Evolutionary conservation across 2,888 invertebrate genomes (phyloP), one percentile per base, ranked within the genome.

Genomic region (Agrotis segetum): DNA sequence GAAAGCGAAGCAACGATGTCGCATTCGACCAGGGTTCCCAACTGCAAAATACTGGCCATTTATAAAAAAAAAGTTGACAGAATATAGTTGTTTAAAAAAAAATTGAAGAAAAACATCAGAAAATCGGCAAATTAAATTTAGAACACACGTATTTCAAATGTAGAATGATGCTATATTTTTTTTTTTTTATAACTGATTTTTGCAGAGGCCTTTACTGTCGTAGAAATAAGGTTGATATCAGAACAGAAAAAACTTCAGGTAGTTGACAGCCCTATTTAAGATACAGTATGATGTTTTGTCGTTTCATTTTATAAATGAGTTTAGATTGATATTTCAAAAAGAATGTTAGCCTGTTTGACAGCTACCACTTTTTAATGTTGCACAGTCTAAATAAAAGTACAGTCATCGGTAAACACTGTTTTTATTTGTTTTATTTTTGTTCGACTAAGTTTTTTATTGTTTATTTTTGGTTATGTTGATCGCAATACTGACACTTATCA

Each of bases 1-100:
- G 93, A 94, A 94, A 94, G 94, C 90, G 86, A 88, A 87, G 79
- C 83, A 71, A 53, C 55, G 70, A 66, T 86, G 85, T 83, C 81
- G 62, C 65, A 24, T 74, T 44, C 14, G 6, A 52, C 64, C 71
- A 83, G 84, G 84, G 82, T 44, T 82, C 67, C 40, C 82, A 50
- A 46, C 16, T 46, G n/a, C 6, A 34, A 49, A n/a, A 58, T n/a
- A 53, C 17, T 40, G 2, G 29, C 9, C 0, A 53, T 5, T 1
- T 2, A n/a, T 14, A 4, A 7, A 4, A 7, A 16, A n/a, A 17
- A n/a, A 1, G n/a, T 11, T 34, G 1, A n/a, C 4, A 53, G 14
- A n/a, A 53, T 24, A 1, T 40, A 1, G 40, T 34, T 34, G 40
- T 40, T 1, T 40, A 40, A 40, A 40, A 29, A 40, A 40, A 1